phyloP scores from a whole-genome alignment of 2,888 invertebrate species.

The Criorhina ranunculi region DNA sequence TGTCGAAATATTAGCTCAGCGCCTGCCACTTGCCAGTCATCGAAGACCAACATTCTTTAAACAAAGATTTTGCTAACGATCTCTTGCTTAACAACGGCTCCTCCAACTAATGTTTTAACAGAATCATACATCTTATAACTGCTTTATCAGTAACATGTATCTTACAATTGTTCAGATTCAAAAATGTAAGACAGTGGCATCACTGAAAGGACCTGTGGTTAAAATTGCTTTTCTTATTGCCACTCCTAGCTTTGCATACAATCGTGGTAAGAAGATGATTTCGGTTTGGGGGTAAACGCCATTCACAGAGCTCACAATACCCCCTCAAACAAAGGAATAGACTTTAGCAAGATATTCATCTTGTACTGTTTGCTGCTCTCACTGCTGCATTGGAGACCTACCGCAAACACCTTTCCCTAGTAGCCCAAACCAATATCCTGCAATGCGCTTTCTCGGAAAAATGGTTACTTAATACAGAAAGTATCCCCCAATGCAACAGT shows the following conservation, averaged over 20 bases:
- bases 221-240: constrained; percentile 5
- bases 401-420: constrained; percentile 57
- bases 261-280: constrained; percentile 23
- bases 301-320: constrained; percentile 26
- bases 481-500: constrained; percentile 7
- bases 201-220: constrained; percentile 19
- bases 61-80: no score
- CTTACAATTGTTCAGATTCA: not conserved
- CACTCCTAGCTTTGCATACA: constrained; percentile 8
- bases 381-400: constrained; percentile 40
- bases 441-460: constrained; percentile 64
- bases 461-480: constrained; percentile 42
- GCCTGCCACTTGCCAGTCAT: no score
- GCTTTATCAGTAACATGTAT: no score
- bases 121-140: no score
- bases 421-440: constrained; percentile 51
- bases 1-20: no score
- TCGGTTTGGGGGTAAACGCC: constrained; percentile 19
- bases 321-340: constrained; percentile 38
- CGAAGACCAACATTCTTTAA: no score
- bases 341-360: constrained; percentile 66
- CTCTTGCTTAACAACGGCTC: no score
- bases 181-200: constrained; percentile 43
- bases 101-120: no score
- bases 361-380: constrained; percentile 18